These are phyloP conservation scores for Cephalophus harveyi DNA, from an alignment of 2,113 vertebrate genomes.

Conservation along the genomic window DNA sequence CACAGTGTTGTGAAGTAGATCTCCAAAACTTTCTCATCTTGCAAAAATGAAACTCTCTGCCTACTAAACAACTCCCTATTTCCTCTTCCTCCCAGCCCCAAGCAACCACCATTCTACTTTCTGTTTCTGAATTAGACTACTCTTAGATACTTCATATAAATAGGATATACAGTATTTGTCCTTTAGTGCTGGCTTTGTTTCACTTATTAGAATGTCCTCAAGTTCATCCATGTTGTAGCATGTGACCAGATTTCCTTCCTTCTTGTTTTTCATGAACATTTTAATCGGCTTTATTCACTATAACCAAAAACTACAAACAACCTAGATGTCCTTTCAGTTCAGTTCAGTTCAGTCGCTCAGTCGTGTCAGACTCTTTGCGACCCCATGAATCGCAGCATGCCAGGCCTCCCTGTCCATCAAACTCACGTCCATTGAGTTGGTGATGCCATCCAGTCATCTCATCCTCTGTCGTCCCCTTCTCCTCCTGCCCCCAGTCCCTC, in stretches of 20 bases:
- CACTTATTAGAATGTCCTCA: not conserved
- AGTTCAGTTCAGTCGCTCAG: not conserved
- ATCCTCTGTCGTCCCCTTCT: not conserved
- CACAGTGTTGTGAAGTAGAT: not conserved
- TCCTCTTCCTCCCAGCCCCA: not conserved
- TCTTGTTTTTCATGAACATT: not conserved
- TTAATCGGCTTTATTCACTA: not conserved
- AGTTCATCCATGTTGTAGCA: not conserved
- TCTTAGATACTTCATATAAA: not conserved
- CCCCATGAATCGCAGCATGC: not conserved
- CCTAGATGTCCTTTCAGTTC: not conserved
- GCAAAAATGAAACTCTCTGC: not conserved
- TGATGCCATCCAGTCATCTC: not conserved
- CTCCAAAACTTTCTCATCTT: not conserved
- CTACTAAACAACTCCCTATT: not conserved
- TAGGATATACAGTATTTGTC: not conserved
- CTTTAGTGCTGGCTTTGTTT: not conserved
- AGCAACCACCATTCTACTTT: not conserved
- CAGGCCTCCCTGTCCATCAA: not conserved
- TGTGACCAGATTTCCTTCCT: not conserved
- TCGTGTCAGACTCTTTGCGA: fast-evolving
- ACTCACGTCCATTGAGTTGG: not conserved
- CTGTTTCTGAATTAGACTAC: not conserved
- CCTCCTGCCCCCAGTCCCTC: too few species aligned
- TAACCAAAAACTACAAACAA: not conserved